Conservation (phyloP, 2,113 vertebrate genomes). For the Hemichromis elongatus region DNA sequence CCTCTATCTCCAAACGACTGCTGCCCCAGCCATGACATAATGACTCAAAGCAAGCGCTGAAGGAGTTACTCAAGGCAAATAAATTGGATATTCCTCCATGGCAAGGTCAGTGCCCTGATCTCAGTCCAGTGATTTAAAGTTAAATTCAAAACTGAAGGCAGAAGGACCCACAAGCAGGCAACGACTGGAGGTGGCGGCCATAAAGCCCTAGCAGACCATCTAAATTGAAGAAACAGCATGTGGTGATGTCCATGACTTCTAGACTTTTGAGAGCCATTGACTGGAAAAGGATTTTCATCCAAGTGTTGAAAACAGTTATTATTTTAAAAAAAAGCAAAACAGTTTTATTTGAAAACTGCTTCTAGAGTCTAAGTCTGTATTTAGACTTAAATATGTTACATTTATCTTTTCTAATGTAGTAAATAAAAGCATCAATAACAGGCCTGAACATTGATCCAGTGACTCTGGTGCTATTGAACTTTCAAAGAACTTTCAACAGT, state of each 20-base stretch:
- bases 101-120: not conserved
- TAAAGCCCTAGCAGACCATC: not conserved
- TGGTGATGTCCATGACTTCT: not conserved
- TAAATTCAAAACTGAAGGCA: not conserved
- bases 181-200: not conserved
- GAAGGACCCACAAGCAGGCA: not conserved
- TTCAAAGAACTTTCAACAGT: rapidly evolving
- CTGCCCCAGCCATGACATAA: too few relatives aligned
- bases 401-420: not conserved
- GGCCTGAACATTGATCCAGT: not conserved
- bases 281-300: not conserved
- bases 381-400: not conserved
- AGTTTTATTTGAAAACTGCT: not conserved
- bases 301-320: not conserved
- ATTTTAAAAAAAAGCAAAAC: not conserved
- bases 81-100: not conserved
- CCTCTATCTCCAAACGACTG: too few relatives aligned
- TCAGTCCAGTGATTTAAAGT: not conserved
- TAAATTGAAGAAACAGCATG: not conserved
- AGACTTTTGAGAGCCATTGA: not conserved
- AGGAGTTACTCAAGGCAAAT: not conserved
- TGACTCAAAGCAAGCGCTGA: not conserved
- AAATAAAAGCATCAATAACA: not conserved
- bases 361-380: too few relatives aligned
- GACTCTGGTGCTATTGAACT: not conserved